Percentiles rank a stretch among this genome's conserved stretches.
These are phyloP conservation scores for Aporrectodea caliginosa DNA, from an alignment of 1,140 invertebrate genomes.

Conservation along the genomic window DNA sequence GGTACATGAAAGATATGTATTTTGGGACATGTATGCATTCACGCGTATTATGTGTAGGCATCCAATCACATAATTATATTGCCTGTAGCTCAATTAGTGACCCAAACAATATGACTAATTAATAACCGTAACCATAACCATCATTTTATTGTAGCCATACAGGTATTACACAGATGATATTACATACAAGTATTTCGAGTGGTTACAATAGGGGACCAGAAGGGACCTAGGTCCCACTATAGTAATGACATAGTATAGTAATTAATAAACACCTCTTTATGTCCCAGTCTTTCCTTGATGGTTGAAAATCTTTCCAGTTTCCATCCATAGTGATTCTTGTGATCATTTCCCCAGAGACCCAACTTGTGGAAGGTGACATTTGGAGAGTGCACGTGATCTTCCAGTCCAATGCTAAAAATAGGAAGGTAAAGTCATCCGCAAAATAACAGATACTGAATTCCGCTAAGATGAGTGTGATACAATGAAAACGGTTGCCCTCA, in stretches of 20 bases:
- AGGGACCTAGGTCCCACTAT: no score
- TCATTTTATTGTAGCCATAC: no score
- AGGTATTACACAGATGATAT: no score
- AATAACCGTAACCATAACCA: no score
- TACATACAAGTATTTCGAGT: no score
- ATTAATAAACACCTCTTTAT: neutral
- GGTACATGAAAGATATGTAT: no score
- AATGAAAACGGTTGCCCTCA: no score
- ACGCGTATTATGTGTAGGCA: no score
- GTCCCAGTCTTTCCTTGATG: neutral
- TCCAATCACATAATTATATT: no score
- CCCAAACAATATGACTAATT: neutral
- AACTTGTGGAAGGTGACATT: neutral
- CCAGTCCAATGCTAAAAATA: neutral
- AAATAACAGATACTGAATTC: neutral
- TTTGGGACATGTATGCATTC: no score
- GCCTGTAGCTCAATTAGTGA: neutral
- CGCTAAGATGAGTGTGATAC: no score
- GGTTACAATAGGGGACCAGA: no score
- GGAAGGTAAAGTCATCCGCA: neutral
- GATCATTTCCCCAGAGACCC: neutral
- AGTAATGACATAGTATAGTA: neutral
- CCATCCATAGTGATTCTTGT: neutral
- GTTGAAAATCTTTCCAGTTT: neutral
- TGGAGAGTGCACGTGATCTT: neutral